Evolutionary conservation across 2,888 invertebrate species (phyloP).

Genomic region (Hydropsyche betteni): DNA sequence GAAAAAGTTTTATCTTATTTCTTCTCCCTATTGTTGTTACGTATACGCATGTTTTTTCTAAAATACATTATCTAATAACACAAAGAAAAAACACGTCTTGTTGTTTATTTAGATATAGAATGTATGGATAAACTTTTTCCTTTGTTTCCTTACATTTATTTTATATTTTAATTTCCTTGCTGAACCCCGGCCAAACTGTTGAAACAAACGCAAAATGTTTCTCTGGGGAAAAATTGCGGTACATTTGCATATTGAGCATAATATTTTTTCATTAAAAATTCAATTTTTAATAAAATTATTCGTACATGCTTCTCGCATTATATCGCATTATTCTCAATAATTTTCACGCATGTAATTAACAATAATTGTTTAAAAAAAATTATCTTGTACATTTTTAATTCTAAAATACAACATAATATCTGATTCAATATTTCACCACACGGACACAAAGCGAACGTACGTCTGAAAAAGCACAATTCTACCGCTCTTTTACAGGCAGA

Average conservation of each 20-base stretch:
- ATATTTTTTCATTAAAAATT: slow-evolving; percentile 8
- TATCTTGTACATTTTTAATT: no score
- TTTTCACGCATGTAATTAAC: no score
- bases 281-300: neutral
- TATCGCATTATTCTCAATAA: no score
- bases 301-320: neutral
- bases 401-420: no score
- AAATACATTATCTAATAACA: neutral
- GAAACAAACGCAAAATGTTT: slow-evolving; percentile 10
- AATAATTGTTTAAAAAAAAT: no score
- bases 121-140: neutral
- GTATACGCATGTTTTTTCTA: neutral
- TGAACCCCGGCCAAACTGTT: slow-evolving; percentile 2
- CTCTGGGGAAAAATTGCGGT: neutral
- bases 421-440: no score
- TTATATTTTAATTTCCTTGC: slow-evolving; percentile 11
- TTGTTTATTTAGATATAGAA: neutral
- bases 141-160: neutral
- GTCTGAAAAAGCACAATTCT: no score
- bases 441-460: no score
- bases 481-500: no score
- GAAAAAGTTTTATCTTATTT: no score
- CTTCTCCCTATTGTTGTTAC: neutral
- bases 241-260: neutral
- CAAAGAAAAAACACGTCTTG: no score